Evolutionary conservation across 2,113 vertebrate species (phyloP), one percentile per base, ranked within the genome.

Genomic region (Oreochromis tanganicae): DNA sequence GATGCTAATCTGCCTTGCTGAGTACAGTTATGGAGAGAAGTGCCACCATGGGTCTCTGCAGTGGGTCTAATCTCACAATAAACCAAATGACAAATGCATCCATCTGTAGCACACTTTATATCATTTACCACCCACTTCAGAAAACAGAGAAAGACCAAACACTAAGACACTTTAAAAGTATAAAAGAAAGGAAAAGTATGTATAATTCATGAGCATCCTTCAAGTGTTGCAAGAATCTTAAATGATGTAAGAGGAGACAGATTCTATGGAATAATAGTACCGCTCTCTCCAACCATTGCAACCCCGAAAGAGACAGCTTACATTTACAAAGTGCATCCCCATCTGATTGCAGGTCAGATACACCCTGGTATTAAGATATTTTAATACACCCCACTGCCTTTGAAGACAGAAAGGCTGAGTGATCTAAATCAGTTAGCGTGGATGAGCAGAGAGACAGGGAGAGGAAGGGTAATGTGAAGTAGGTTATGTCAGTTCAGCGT

Each of bases 1-100:
- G 83, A 93, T 87, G 87, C 90, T 93, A 90, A 94, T 94, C 91
- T 91, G 81, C 16, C 38, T 19, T 29, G 63, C 68, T 32, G 79
- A 82, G 82, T 29, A 78, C 32, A 86, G 81, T 80, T 55, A 55
- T 32, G 81, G 81, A 82, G 80, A 61, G 79, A 85, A 85, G 66
- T 68, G 80, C 46, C 71, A 85, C 41, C 38, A 0, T 3, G 9
- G 27, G 34, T 73, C 75, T 85, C 56, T 17, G 82, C 81, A 21
- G 24, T 55, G 80, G 88, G 91, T 88, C 56, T 80, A 90, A 92
- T 88, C 91, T 85, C 82, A 34, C 57, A 27, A 92, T 85, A 83
- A 90, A 83, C 55, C 54, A 56, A 83, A 86, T 13, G 80, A 81
- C 84, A 90, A 46, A 59, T 63, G 46, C 73, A 66, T 82, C 59